These are phyloP conservation scores for Drosophila neotestacea DNA, from an alignment of 2,888 invertebrate genomes.

Conservation along the genomic window DNA sequence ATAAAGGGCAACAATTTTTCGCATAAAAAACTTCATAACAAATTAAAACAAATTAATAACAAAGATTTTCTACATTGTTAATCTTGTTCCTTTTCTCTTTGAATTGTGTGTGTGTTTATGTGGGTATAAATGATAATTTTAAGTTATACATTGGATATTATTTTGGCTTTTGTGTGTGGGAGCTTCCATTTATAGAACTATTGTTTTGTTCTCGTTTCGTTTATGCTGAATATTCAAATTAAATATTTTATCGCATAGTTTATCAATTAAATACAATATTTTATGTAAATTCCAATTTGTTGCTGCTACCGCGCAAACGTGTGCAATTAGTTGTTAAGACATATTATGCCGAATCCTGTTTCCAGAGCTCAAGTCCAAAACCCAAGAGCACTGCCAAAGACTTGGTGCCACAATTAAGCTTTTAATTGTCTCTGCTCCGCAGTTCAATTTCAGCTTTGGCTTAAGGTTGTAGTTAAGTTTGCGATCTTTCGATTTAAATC, in stretches of 20 bases:
- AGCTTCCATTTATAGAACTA: conserved; percentile 30
- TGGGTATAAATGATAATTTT: conserved; percentile 41
- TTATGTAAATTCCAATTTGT: conserved; percentile 60
- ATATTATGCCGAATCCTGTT: conserved; percentile 50
- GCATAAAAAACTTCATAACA: conserved; percentile 76
- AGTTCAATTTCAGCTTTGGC: not conserved
- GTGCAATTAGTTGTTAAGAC: conserved; percentile 73
- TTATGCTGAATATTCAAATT: conserved; percentile 60
- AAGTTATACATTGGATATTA: conserved; percentile 59
- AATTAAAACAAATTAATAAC: conserved; percentile 80
- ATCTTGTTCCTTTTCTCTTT: conserved; percentile 39
- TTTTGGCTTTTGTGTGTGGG: conserved; percentile 60
- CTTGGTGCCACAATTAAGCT: conserved; percentile 21
- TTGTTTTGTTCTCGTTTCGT: conserved; percentile 39
- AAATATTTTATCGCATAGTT: conserved; percentile 60
- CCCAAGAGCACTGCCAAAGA: conserved; percentile 38
- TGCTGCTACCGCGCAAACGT: conserved; percentile 50
- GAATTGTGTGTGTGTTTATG: conserved; percentile 21
- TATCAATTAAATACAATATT: conserved; percentile 62
- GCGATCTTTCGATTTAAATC: conserved; percentile 87
- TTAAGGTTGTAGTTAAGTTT: conserved; percentile 14
- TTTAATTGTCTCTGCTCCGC: conserved; percentile 32
- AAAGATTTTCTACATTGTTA: conserved; percentile 70
- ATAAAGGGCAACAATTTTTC: conserved; percentile 48
- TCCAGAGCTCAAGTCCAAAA: conserved; percentile 21